Evolutionary conservation across 2,797 vertebrate species (phyloP), one percentile per base, ranked within the genome.

Genomic region (Mastacembelus armatus): DNA sequence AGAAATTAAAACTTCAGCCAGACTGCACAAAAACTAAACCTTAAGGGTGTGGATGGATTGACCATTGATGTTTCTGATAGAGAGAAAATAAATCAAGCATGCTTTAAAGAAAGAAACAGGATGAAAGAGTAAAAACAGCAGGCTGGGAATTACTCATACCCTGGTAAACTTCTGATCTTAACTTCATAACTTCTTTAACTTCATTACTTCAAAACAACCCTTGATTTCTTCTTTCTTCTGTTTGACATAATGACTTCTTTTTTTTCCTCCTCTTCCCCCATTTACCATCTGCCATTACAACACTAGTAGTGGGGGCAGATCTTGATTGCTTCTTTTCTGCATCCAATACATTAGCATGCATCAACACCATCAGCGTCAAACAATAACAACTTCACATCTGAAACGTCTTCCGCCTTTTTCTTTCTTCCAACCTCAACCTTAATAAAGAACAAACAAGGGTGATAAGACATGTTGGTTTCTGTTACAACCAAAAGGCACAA

Each of bases 371-470:
- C 95, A 96, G 95, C 96, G 95, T 95, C 97, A 97, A 96, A 95
- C 92, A 97, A 94, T 94, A 96, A 96, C 93, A 97, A 98, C 96
- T 97, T 96, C 95, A 95, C 94, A 97, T 97, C 96, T 96, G 96
- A 91, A 75, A 95, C 95, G 96, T 98, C 97, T 97, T 98, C 96
- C 93, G 95, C 95, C 95, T 96, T 98, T 98, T 97, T 89, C 95
- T 95, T 97, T 98, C 96, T 98, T 98, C 96, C 95, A 95, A 95
- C 92, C 96, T 97, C 96, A 98, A 98, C 96, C 97, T 98, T 98
- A 95, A 97, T 96, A 89, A 90, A 93, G 90, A 92, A 93, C 90
- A 92, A 92, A 92, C 90, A 92, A 89, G 91, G 88, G 80, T 90
- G 88, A 90, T 92, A 88, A 92, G 88, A 88, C 83, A 91, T 77